These are phyloP conservation scores for Lineus longissimus DNA, from an alignment of 1,140 invertebrate species.

Conservation along the genomic window DNA sequence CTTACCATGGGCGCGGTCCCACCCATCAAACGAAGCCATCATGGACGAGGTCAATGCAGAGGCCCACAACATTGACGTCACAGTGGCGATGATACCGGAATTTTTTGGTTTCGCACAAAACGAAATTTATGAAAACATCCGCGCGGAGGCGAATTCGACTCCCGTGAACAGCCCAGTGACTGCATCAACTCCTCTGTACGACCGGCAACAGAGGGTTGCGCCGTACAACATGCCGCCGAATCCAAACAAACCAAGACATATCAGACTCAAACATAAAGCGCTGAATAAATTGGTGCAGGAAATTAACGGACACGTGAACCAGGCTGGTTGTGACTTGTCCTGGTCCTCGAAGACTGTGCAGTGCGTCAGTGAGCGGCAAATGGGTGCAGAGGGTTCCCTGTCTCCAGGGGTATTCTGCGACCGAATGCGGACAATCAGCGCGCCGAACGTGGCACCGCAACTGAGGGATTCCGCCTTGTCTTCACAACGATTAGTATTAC, in stretches of 20 bases:
- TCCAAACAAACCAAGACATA: background rate
- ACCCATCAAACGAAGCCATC: background rate
- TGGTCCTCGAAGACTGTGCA: no score
- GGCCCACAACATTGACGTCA: constrained; percentile 6
- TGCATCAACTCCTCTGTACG: background rate
- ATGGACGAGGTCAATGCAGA: background rate
- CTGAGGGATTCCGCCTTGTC: no score
- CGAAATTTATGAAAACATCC: background rate
- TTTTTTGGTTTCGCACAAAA: background rate
- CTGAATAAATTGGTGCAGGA: constrained; percentile 6
- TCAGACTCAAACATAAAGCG: constrained; percentile 3
- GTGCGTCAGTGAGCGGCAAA: no score
- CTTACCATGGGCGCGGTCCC: background rate
- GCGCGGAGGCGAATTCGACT: background rate
- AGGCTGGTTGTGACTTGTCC: no score
- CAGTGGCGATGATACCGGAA: background rate
- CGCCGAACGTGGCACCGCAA: no score
- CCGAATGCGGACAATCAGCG: no score
- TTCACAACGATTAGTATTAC: no score
- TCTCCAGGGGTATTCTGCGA: no score
- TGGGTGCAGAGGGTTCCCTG: no score
- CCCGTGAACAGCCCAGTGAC: background rate
- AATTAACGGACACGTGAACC: background rate
- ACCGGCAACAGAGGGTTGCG: background rate
- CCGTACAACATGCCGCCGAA: no score